Evolutionary conservation across 1,140 invertebrate genomes (phyloP), one percentile per base, ranked within the genome.

Genomic region (Popillia japonica): DNA sequence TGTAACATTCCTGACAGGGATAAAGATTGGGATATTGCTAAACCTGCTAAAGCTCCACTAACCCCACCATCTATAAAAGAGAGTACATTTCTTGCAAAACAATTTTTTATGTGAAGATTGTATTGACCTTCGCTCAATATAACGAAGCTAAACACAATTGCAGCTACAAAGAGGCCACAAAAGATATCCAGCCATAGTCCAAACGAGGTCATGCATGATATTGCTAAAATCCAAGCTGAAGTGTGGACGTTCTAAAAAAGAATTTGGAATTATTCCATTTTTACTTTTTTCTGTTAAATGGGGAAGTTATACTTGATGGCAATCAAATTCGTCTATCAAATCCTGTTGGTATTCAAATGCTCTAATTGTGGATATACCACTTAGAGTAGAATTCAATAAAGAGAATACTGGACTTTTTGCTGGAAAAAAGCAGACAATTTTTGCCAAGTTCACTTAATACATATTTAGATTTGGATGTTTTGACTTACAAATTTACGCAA

Each of bases 331-430:
- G 7, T 82, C 79, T 6, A 80, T 84, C 6, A 87, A 73, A 27
- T 93, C 92, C 79, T 92, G 89, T 85, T 97, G 91, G 0, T 93
- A 93, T 22, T 90, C 89, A 82, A 94, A 96, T 0, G 97, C 96
- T 80, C 97, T 89, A 74, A 99, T 96, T 0, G 96, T 98, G 0
- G 94, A 91, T 40, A 99, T 88, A 8, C 97, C 97, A 86, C 95
- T 94, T 0, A 98, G 87, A 0, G 96, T 94, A 17, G 96, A 93
- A 85, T 94, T 96, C 64, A 99, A 88, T 84, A 98, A 96, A 9
- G 94, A 93, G 87, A 95, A 96, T 8, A 98, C 92, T 0, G 96
- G 96, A 87, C 92, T 94, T 55, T 92, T 89, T 72, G 92, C 93
- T 87, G 81, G 96, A 94, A 1, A 94, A 93, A 86, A 94, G 95